These are phyloP conservation scores for Spisula solida DNA, from an alignment of 2,888 invertebrate genomes.

Conservation along the genomic window DNA sequence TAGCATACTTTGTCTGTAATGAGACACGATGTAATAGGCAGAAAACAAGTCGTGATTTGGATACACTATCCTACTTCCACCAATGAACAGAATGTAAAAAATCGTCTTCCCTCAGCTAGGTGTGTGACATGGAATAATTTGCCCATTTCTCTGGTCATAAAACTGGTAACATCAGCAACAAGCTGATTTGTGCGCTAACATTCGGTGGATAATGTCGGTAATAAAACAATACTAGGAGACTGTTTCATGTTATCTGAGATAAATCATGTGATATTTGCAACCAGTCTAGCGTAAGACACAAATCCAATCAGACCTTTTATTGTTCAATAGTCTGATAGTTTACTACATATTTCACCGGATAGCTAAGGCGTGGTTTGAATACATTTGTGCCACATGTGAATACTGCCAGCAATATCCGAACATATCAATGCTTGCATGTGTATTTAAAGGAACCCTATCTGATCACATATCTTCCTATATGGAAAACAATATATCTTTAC, in stretches of 20 bases:
- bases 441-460: no score
- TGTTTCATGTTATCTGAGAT: not conserved
- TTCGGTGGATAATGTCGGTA: not conserved
- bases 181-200: not conserved
- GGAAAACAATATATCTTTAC: no score
- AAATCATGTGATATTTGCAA: not conserved
- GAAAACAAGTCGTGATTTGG: not conserved
- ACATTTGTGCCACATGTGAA: no score
- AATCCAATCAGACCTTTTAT: not conserved
- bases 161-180: not conserved
- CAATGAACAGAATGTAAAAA: not conserved
- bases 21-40: not conserved
- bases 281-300: not conserved
- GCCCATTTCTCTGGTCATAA: not conserved
- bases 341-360: no score
- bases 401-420: no score
- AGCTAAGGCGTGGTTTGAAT: no score
- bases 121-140: slow-evolving; percentile 9
- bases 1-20: not conserved
- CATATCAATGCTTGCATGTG: no score
- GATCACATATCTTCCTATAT: no score
- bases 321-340: no score
- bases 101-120: not conserved
- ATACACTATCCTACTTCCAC: not conserved
- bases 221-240: not conserved